Evolutionary conservation across 92 coral and sea anemone genomes (phyloP).

Genomic region (Bergia sp.): DNA sequence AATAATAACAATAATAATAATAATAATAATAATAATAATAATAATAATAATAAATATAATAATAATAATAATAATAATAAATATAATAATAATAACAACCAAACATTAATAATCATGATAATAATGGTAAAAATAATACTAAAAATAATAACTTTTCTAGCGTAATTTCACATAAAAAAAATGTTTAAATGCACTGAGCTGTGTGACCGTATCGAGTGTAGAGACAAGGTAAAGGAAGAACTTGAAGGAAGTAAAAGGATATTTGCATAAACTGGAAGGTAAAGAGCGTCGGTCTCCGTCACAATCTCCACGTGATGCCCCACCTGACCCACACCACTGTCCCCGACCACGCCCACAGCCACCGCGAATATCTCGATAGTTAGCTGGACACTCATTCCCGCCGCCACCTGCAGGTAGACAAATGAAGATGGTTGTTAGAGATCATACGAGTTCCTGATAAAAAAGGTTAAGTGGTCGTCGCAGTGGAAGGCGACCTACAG

Average conservation of each 20-base stretch:
- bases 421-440: neutral
- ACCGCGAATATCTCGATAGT: conserved; percentile 96
- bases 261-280: conserved; percentile 94
- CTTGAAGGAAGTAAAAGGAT: conserved; percentile 75
- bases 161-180: too few relatives aligned
- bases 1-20: neutral
- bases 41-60: neutral
- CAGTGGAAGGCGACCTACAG: too few relatives aligned
- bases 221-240: too few relatives aligned
- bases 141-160: neutral
- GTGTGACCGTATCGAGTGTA: neutral
- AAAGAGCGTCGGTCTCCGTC: conserved; percentile 90
- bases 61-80: neutral
- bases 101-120: neutral
- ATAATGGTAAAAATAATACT: neutral
- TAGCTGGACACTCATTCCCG: conserved; percentile 90
- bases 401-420: conserved; percentile 75
- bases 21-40: neutral
- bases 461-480: too few relatives aligned
- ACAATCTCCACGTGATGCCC: conserved; percentile 97
- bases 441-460: neutral
- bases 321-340: conserved; percentile 89
- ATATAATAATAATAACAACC: neutral
- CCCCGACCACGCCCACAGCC: conserved; percentile 98
- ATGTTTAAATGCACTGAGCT: too few relatives aligned